phyloP scores from a whole-genome alignment of 2,113 vertebrate genomes.

The Siphamia tubifer region DNA sequence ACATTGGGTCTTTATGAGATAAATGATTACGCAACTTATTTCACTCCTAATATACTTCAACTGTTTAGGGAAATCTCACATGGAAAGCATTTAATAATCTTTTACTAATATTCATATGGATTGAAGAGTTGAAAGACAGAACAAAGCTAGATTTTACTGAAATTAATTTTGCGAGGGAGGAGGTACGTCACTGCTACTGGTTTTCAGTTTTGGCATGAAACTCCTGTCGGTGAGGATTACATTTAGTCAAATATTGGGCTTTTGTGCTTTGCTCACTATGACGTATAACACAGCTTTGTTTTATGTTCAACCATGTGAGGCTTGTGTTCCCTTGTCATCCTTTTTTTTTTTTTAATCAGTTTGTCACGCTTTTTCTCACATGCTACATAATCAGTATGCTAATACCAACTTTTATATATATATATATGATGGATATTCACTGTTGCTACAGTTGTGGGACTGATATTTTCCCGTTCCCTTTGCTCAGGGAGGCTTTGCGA shows the following conservation, averaged over 20 bases:
- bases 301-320: too few species aligned
- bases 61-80: too few species aligned
- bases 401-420: background rate
- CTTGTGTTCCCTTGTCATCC: background rate
- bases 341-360: too few species aligned
- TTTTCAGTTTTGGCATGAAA: slow-evolving; percentile 1
- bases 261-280: background rate
- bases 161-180: slow-evolving; percentile 39
- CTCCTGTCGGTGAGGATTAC: slow-evolving; percentile 39
- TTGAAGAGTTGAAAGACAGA: slow-evolving; percentile 2
- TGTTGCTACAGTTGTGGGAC: background rate
- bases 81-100: too few species aligned
- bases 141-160: slow-evolving; percentile 41
- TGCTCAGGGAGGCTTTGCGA: slow-evolving; percentile 86
- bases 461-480: too few species aligned
- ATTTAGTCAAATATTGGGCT: slow-evolving; percentile 24
- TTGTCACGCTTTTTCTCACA: background rate
- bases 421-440: background rate
- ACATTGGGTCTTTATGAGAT: too few species aligned
- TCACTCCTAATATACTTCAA: too few species aligned
- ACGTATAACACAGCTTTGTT: background rate
- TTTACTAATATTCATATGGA: background rate
- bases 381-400: background rate
- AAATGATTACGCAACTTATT: too few species aligned
- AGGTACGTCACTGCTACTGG: slow-evolving; percentile 48